These are phyloP conservation scores for Sinocyclocheilus anshuiensis DNA, from an alignment of 2,113 vertebrate genomes.

Conservation along the genomic window DNA sequence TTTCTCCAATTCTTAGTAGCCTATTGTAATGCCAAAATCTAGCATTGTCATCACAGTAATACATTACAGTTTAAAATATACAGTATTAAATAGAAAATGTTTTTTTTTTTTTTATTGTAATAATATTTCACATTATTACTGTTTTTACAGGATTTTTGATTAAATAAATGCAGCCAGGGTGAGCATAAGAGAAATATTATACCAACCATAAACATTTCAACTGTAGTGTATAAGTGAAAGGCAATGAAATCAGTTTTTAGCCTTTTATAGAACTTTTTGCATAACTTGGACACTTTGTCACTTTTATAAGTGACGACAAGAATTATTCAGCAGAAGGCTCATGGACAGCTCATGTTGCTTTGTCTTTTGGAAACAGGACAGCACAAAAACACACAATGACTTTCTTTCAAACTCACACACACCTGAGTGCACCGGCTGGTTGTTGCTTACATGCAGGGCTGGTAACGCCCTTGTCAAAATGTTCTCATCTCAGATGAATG, in stretches of 20 bases:
- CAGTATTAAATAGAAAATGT: not conserved
- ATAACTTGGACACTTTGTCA: not conserved
- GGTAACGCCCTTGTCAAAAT: constrained; percentile 29
- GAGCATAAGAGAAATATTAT: not conserved
- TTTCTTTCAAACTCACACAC: not conserved
- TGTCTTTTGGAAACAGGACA: not conserved
- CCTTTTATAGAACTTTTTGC: not conserved
- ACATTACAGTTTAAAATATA: not conserved
- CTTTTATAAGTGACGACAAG: not conserved
- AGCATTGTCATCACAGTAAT: not conserved
- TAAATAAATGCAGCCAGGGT: not conserved
- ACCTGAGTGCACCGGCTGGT: not conserved
- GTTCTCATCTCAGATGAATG: constrained; percentile 47
- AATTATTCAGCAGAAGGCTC: not conserved
- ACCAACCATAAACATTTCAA: not conserved
- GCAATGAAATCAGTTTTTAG: not conserved
- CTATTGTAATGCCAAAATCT: not conserved
- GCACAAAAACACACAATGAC: not conserved
- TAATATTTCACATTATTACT: not conserved
- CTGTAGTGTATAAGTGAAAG: not conserved
- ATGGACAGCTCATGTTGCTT: not conserved
- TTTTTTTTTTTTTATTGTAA: not conserved
- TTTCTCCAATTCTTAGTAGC: not conserved
- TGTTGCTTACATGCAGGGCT: constrained; percentile 53
- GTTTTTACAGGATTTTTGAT: not conserved